Evolutionary conservation across 2,797 vertebrate species (phyloP).

Genomic region (Hybognathus amarus): DNA sequence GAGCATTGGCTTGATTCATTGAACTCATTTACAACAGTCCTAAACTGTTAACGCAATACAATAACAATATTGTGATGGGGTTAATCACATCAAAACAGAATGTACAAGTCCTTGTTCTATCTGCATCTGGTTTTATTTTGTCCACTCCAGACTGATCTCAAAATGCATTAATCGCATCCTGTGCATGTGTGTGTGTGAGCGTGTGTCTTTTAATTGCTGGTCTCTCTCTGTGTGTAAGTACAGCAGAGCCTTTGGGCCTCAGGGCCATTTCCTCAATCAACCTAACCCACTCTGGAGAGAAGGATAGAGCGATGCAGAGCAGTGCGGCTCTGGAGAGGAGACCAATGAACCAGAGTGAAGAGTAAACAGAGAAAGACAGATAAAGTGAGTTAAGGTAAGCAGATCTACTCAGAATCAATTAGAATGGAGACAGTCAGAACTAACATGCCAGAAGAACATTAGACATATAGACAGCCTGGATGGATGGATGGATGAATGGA

Average conservation of each 20-base stretch:
- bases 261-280: constrained; percentile 67
- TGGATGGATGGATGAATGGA: not conserved
- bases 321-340: constrained; percentile 59
- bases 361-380: constrained; percentile 23
- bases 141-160: constrained; percentile 42
- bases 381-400: constrained; percentile 32
- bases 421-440: constrained; percentile 1
- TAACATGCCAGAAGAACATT: not conserved
- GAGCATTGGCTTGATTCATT: constrained; percentile 26
- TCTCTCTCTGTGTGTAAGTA: constrained; percentile 73
- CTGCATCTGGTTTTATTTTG: constrained; percentile 40
- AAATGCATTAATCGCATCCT: constrained; percentile 42
- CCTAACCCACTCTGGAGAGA: constrained; percentile 59
- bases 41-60: constrained; percentile 12
- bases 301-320: constrained; percentile 41
- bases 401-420: constrained; percentile 27
- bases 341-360: constrained; percentile 26
- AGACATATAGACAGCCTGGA: not conserved
- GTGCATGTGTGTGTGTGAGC: constrained; percentile 41
- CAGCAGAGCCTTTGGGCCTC: constrained; percentile 70
- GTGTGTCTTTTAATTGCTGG: constrained; percentile 69
- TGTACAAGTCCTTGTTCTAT: constrained; percentile 24
- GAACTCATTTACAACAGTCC: constrained; percentile 29
- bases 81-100: constrained; percentile 31
- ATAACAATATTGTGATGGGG: constrained; percentile 22